A percentile compares a stretch with the other conserved stretches of the same genome.
Evolutionary conservation across 2,113 vertebrate genomes (phyloP).

Genomic region (Oriolus oriolus): DNA sequence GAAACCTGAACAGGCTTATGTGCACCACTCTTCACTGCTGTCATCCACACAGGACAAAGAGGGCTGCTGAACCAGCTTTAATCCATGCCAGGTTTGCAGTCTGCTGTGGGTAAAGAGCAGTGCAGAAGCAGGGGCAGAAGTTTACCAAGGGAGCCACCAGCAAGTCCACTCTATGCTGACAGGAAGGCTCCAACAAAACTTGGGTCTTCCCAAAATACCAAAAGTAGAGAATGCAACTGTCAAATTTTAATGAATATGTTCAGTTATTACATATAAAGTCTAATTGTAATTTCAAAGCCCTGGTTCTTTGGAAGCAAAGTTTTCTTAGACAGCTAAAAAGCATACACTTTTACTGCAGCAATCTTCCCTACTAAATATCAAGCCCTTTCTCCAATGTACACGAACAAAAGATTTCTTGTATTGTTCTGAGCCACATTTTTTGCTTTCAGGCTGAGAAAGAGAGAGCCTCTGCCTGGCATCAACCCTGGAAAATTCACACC

Average conservation of each 20-base stretch:
- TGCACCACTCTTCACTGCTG: neutral
- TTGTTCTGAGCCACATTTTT: neutral
- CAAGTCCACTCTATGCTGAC: neutral
- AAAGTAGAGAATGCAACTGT: neutral
- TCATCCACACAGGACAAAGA: neutral
- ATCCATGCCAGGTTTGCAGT: neutral
- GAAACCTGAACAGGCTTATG: neutral
- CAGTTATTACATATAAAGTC: neutral
- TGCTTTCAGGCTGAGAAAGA: neutral
- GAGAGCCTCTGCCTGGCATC: neutral
- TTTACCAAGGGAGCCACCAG: neutral
- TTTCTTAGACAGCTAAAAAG: neutral
- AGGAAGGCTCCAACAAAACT: neutral
- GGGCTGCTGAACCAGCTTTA: constrained; percentile 29
- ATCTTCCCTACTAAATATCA: neutral
- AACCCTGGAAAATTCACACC: neutral
- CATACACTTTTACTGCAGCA: neutral
- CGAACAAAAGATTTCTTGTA: neutral
- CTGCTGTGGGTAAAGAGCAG: neutral
- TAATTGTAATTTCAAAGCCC: neutral
- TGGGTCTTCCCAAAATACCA: neutral
- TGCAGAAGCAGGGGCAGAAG: neutral
- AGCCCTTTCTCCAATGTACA: neutral
- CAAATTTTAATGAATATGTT: neutral
- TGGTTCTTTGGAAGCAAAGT: neutral